These are phyloP conservation scores for Galerucella calmariensis DNA, from an alignment of 2,888 invertebrate genomes.

Conservation along the genomic window DNA sequence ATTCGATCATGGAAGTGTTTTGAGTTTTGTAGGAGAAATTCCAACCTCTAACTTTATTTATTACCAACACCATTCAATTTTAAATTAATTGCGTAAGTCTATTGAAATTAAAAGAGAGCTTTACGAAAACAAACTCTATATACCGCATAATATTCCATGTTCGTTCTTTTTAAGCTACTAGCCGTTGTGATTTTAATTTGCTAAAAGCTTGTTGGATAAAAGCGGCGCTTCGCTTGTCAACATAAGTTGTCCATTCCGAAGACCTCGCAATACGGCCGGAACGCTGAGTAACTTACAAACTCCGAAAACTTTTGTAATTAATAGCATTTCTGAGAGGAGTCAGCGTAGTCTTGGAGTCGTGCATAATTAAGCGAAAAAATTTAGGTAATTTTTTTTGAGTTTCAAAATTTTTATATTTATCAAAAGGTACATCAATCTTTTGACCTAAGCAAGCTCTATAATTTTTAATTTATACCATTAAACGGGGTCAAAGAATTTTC, in stretches of 20 bases:
- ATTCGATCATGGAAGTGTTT: not conserved
- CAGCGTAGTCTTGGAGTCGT: slow-evolving; percentile 12
- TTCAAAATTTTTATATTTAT: not conserved
- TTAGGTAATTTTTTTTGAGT: slow-evolving; percentile 5
- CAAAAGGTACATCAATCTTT: not conserved
- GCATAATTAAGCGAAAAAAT: slow-evolving; percentile 18
- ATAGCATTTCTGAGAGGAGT: slow-evolving; percentile 24
- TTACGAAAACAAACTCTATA: not conserved
- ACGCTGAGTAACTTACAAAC: slow-evolving; percentile 24
- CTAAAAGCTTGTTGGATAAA: slow-evolving; percentile 25
- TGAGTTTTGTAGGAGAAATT: not conserved
- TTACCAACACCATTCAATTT: not conserved
- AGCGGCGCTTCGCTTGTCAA: slow-evolving; percentile 23
- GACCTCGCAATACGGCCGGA: slow-evolving; percentile 11
- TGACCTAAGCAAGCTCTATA: no score
- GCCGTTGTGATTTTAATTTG: slow-evolving; percentile 26
- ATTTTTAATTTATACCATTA: no score
- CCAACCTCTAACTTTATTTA: not conserved
- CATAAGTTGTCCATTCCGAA: slow-evolving; percentile 24
- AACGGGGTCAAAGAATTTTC: no score
- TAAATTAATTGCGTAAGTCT: not conserved
- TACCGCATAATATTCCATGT: slow-evolving; percentile 17
- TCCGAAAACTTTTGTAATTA: slow-evolving; percentile 31
- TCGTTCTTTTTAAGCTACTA: slow-evolving; percentile 9
- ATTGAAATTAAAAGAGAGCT: not conserved